A percentile compares a stretch with the other conserved stretches of the same genome.
phyloP scores from a whole-genome alignment of 2,888 invertebrate genomes.

The Noctua janthina region DNA sequence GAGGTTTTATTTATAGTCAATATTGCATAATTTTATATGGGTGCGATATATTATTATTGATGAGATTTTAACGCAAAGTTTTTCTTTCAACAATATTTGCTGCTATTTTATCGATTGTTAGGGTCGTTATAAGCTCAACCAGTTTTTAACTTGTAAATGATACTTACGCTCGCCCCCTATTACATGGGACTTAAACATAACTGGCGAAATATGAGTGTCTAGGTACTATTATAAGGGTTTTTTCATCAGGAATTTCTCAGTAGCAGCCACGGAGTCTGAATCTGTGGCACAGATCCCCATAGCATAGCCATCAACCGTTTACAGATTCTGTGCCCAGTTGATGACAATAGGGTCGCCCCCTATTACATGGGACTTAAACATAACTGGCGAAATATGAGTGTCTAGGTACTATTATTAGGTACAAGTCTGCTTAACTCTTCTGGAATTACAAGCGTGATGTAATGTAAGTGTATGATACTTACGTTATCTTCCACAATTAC shows the following conservation, averaged over 20 bases:
- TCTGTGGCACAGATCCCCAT: too few species aligned
- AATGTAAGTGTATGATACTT: neutral
- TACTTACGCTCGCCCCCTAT: neutral
- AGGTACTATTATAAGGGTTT: neutral
- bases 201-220: neutral
- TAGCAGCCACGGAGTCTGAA: too few species aligned
- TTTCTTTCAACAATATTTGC: neutral
- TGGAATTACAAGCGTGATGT: neutral
- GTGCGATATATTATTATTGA: neutral
- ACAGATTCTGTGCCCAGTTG: too few species aligned
- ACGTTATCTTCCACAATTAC: constrained; percentile 20
- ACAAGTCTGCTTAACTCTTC: neutral
- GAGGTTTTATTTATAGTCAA: constrained; percentile 20
- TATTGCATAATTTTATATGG: constrained; percentile 5
- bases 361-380: too few species aligned
- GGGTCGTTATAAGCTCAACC: neutral
- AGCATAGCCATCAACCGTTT: too few species aligned
- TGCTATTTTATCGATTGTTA: neutral
- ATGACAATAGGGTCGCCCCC: too few species aligned
- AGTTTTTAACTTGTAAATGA: neutral
- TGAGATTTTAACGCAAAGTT: neutral
- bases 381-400: neutral
- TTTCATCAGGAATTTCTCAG: too few species aligned
- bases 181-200: neutral
- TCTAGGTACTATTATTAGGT: neutral